Conservation (phyloP, 2,113 vertebrate species). For the Eurystomus gularis region DNA sequence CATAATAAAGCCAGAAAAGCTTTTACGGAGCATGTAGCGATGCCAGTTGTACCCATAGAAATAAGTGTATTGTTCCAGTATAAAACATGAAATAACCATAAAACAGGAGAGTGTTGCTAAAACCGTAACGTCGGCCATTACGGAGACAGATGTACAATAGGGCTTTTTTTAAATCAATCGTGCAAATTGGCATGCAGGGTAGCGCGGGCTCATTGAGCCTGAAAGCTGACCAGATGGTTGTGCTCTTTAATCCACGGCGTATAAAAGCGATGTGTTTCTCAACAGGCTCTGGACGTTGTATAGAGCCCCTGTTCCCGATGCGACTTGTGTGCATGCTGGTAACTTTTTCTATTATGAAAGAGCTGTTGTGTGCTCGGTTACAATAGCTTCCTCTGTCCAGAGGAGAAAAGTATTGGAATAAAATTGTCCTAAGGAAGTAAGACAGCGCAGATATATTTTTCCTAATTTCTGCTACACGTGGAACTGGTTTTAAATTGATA, state of each 20-base stretch:
- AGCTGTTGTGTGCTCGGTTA: conserved; percentile 54
- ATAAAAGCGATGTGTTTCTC: conserved; percentile 44
- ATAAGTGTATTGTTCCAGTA: background rate
- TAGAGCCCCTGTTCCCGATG: conserved; percentile 27
- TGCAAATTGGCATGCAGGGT: conserved; percentile 1
- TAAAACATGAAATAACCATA: background rate
- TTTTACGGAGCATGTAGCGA: background rate
- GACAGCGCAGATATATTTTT: conserved; percentile 42
- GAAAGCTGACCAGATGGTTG: conserved; percentile 65
- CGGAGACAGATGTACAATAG: background rate
- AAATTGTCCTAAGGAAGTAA: conserved; percentile 41
- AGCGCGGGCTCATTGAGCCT: conserved; percentile 34
- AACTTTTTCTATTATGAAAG: conserved; percentile 57
- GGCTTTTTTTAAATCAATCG: background rate
- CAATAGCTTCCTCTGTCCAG: conserved; percentile 60
- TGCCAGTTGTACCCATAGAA: background rate
- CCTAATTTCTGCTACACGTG: conserved; percentile 13
- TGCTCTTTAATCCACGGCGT: conserved; percentile 47
- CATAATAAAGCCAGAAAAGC: background rate
- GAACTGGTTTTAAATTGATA: background rate
- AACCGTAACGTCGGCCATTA: background rate
- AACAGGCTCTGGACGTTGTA: conserved; percentile 44
- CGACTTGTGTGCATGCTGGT: conserved; percentile 41
- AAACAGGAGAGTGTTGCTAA: background rate
- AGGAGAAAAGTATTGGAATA: conserved; percentile 40